phyloP scores from a whole-genome alignment of 2,888 invertebrate genomes.

The Apeira syringaria region DNA sequence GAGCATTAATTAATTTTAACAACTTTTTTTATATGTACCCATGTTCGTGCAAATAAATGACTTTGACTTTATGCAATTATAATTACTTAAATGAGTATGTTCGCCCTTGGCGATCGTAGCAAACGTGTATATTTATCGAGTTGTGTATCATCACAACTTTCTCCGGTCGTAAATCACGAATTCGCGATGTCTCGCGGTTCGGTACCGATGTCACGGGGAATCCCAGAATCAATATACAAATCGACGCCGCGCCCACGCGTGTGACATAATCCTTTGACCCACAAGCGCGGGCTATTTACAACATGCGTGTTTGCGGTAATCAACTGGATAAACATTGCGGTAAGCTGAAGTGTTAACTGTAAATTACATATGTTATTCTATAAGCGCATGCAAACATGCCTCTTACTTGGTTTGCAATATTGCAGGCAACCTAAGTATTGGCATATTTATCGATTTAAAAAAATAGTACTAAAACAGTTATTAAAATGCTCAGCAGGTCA shows the following conservation, averaged over 20 bases:
- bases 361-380: no score
- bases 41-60: no score
- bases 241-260: constrained; percentile 40
- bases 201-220: constrained; percentile 36
- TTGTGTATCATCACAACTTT: constrained; percentile 44
- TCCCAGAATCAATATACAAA: constrained; percentile 56
- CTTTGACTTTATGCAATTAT: no score
- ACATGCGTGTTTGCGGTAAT: constrained; percentile 6
- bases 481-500: no score
- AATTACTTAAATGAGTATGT: constrained; percentile 33
- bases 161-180: constrained; percentile 55
- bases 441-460: no score
- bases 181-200: constrained; percentile 41
- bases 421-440: no score
- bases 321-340: constrained; percentile 9
- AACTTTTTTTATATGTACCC: no score
- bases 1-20: no score
- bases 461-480: no score
- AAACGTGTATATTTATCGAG: constrained; percentile 40
- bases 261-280: constrained; percentile 48
- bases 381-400: no score
- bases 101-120: constrained; percentile 41
- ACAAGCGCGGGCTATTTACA: constrained; percentile 24
- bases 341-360: no score
- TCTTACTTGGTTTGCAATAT: no score